Evolutionary conservation across 2,113 vertebrate species (phyloP).

Genomic region (Dryoscopus gambensis): DNA sequence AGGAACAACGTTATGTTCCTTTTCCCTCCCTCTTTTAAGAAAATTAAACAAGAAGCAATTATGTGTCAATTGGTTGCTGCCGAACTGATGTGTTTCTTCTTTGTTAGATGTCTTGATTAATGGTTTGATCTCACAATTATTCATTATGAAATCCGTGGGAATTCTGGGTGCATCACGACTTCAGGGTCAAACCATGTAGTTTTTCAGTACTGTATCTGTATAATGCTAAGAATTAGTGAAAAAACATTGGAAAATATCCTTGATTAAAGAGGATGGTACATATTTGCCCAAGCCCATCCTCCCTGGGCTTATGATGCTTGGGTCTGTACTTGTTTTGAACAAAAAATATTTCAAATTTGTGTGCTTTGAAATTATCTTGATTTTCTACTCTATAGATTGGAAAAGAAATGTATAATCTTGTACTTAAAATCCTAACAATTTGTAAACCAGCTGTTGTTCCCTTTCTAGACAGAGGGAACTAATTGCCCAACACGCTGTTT

Average conservation of each 20-base stretch:
- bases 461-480: neutral
- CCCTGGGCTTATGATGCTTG: neutral
- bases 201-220: neutral
- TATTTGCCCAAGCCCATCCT: neutral
- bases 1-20: neutral
- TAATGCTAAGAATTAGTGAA: neutral
- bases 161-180: neutral
- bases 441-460: neutral
- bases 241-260: neutral
- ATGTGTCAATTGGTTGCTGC: neutral
- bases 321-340: neutral
- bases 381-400: neutral
- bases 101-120: constrained; percentile 16
- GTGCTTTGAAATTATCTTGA: neutral
- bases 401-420: neutral
- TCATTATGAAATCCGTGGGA: neutral
- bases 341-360: neutral
- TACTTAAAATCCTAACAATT: neutral
- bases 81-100: neutral
- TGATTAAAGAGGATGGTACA: neutral
- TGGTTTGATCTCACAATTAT: constrained; percentile 31
- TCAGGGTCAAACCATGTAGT: neutral
- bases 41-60: constrained; percentile 40
- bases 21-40: neutral
- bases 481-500: neutral